phyloP scores from a whole-genome alignment of 2,113 vertebrate species.

The Coptodon bakossiorum region DNA sequence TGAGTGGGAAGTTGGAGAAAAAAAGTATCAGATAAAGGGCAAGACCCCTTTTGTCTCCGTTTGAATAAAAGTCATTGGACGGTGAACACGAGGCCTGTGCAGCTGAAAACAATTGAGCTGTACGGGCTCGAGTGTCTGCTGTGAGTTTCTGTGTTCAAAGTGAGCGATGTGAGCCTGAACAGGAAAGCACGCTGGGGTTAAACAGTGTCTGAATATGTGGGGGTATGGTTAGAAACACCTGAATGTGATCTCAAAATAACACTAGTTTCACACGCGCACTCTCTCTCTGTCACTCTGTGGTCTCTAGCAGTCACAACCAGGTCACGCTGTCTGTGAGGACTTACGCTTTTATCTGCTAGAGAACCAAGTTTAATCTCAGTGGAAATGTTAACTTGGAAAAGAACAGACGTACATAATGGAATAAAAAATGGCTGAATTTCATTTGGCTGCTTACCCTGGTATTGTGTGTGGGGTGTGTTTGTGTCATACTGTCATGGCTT shows the following conservation, averaged over 20 bases:
- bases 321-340: not conserved
- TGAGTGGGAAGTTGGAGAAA: conserved; percentile 11
- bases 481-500: not conserved
- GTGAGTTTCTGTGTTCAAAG: not conserved
- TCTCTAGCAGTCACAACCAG: not conserved
- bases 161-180: not conserved
- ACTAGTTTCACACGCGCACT: conserved; percentile 1
- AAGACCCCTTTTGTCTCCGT: conserved; percentile 25
- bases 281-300: not conserved
- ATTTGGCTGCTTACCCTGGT: not conserved
- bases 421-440: not conserved
- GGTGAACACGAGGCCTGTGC: conserved; percentile 3
- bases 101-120: conserved; percentile 23
- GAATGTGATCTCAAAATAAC: conserved; percentile 17
- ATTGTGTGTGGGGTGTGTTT: not conserved
- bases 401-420: not conserved
- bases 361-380: not conserved
- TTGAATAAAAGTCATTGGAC: conserved; percentile 11
- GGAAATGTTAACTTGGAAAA: not conserved
- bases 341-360: not conserved
- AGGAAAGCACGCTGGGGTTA: not conserved
- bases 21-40: conserved; percentile 15
- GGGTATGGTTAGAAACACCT: not conserved
- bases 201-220: not conserved
- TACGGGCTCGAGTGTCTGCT: conserved; percentile 1